Conservation (phyloP, 2,797 vertebrate species). For the Mus caroli region DNA sequence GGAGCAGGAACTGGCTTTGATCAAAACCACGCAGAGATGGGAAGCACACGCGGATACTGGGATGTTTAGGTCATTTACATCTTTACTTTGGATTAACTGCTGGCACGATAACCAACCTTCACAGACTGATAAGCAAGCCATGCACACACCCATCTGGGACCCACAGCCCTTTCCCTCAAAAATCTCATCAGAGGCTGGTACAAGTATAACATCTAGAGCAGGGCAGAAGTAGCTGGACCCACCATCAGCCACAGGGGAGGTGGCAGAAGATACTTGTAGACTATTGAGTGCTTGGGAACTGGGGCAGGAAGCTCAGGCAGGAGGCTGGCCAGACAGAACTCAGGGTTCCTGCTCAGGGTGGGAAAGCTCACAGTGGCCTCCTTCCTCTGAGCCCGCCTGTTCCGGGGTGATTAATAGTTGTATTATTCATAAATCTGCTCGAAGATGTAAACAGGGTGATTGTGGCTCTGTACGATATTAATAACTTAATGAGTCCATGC, state of each 20-base stretch:
- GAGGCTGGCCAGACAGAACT: accelerated
- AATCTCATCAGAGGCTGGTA: neutral
- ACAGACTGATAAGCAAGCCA: neutral
- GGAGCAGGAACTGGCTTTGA: neutral
- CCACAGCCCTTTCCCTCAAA: neutral
- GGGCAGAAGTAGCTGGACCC: neutral
- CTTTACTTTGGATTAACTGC: neutral
- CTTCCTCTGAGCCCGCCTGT: accelerated
- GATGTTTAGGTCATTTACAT: neutral
- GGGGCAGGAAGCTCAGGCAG: accelerated
- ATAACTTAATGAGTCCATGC: slow-evolving; percentile 74
- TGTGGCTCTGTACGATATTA: slow-evolving; percentile 61
- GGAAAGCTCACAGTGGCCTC: neutral
- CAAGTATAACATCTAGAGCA: neutral
- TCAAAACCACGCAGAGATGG: neutral
- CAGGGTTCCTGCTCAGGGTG: accelerated
- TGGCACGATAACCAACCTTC: neutral
- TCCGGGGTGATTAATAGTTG: neutral
- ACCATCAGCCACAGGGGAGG: neutral
- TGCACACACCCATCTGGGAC: neutral
- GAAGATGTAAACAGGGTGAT: slow-evolving; percentile 63
- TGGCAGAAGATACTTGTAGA: neutral
- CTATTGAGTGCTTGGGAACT: neutral
- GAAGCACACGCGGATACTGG: no score
- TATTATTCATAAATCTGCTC: slow-evolving; percentile 44